Evolutionary conservation across 2,113 vertebrate species (phyloP).

Genomic region (Podiceps cristatus): DNA sequence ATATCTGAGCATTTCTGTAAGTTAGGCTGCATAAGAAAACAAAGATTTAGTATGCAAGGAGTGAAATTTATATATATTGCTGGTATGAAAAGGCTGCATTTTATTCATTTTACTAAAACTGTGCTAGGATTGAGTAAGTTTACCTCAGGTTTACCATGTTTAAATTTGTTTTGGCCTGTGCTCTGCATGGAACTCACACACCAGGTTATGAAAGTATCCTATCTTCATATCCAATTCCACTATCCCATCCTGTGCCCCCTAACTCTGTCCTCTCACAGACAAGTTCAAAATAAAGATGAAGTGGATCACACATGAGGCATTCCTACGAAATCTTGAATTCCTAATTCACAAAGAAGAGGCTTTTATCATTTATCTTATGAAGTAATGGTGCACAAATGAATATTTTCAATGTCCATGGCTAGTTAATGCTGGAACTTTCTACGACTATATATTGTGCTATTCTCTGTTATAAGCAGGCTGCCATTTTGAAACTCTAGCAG

Average conservation of each 20-base stretch:
- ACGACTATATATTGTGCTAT: not conserved
- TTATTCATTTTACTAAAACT: not conserved
- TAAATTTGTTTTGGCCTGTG: not conserved
- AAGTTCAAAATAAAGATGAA: not conserved
- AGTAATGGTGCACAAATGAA: slow-evolving; percentile 23
- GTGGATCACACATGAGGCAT: not conserved
- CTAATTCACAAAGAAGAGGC: slow-evolving; percentile 40
- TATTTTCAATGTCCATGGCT: not conserved
- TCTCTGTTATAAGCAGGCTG: not conserved
- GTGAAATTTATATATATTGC: not conserved
- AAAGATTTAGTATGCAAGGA: not conserved
- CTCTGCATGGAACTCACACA: slow-evolving; percentile 27
- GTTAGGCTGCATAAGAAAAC: not conserved
- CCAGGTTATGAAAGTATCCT: not conserved
- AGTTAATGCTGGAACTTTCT: not conserved
- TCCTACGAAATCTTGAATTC: not conserved
- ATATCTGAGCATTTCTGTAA: not conserved
- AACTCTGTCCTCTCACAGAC: not conserved
- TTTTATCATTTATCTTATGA: not conserved
- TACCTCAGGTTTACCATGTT: not conserved
- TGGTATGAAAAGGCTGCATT: not conserved
- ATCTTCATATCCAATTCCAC: not conserved
- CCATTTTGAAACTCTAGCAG: not conserved
- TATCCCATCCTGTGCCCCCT: not conserved
- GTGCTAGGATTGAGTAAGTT: not conserved